These are phyloP conservation scores for Belonocnema kinseyi DNA, from an alignment of 1,140 invertebrate species.

Conservation along the genomic window DNA sequence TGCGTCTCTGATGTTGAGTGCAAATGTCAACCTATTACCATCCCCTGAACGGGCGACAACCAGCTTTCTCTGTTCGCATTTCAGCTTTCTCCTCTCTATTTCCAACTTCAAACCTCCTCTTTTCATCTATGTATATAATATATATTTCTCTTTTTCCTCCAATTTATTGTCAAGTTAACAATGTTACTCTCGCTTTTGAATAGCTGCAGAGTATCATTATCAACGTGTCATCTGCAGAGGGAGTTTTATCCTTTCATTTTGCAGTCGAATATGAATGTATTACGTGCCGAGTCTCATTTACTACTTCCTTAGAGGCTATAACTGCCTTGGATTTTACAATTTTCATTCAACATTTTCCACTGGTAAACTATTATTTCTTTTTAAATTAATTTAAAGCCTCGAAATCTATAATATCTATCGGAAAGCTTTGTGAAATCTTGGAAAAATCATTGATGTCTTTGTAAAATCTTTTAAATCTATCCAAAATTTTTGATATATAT, in stretches of 20 bases:
- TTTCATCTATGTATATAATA: slow-evolving; percentile 22
- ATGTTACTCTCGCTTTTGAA: slow-evolving; percentile 73
- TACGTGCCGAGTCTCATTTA: slow-evolving; percentile 23
- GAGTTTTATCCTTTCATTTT: slow-evolving; percentile 35
- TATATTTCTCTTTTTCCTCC: slow-evolving; percentile 51
- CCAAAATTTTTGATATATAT: too few species aligned
- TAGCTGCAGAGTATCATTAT: slow-evolving; percentile 72
- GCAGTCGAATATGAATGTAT: slow-evolving; percentile 12
- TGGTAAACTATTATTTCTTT: too few species aligned
- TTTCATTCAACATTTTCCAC: neutral
- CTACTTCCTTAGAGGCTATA: neutral
- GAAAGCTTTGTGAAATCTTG: too few species aligned
- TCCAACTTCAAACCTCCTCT: slow-evolving; percentile 32
- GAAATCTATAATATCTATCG: too few species aligned
- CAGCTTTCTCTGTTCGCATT: slow-evolving; percentile 41
- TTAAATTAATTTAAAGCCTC: too few species aligned
- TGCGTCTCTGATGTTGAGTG: slow-evolving; percentile 71
- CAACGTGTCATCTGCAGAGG: slow-evolving; percentile 69
- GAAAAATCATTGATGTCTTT: too few species aligned
- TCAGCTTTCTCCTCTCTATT: slow-evolving; percentile 34
- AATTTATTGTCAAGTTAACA: slow-evolving; percentile 75
- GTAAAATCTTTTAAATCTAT: too few species aligned
- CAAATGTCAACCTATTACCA: slow-evolving; percentile 77
- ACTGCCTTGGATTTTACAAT: neutral
- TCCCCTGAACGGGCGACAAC: slow-evolving; percentile 64